Evolutionary conservation across 2,888 invertebrate species (phyloP), one percentile per base, ranked within the genome.

Genomic region (Pollenia amentaria): DNA sequence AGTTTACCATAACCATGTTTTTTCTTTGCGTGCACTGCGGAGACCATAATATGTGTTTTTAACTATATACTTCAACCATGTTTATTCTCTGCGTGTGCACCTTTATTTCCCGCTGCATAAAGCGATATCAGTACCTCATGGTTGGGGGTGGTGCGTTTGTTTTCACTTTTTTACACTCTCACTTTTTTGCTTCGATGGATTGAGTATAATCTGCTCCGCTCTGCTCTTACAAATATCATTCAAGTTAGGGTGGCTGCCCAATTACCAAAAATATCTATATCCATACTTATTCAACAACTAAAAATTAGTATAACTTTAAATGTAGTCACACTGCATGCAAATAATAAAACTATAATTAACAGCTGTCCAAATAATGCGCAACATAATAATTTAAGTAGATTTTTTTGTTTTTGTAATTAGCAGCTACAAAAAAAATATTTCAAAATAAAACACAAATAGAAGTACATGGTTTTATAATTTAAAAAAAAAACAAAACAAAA

Each of bases 351-450:
- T 14, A 10, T 46, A 62, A 69, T 67, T 40, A 80, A 42, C 78
- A 57, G 42, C 72, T 82, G 82, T 53, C 57, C 21, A 82, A 86
- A 82, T n/a, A 82, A 73, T 78, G 82, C 77, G 55, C 75, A 78
- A 75, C 44, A 48, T 44, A 64, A 70, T 1, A 48, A 44, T 67
- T 57, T 21, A 16, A 55, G 51, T 16, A 21, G 14, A 12, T 8
- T 65, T 0, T 53, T 11, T 48, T 44, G 38, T 64, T 38, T 60
- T 55, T 53, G 70, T 70, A 79, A 75, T 67, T 67, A 16, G 60
- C 48, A 60, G 29, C 38, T n/a, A 67, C 18, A 38, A 75, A 51
- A 75, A 51, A 75, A 48, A 44, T 18, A 42, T 46, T 29, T 29
- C 29, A 38, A 21, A 69, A 53, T 14, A 46, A 70, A 83, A 64